Conservation (phyloP, 2,888 invertebrate genomes). For the Ormia ochracea region DNA sequence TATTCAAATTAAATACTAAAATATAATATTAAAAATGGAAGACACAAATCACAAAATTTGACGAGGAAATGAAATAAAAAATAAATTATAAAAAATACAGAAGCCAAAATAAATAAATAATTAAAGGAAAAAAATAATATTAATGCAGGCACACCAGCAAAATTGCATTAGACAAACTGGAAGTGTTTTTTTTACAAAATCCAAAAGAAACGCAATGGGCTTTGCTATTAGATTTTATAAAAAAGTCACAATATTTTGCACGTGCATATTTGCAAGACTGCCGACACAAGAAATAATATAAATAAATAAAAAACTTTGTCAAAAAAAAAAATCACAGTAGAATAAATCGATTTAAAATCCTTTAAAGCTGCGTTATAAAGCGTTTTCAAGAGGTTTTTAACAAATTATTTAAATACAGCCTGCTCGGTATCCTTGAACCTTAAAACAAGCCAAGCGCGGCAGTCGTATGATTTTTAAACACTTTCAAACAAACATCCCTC, state of each 20-base stretch:
- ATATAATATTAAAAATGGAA: constrained; percentile 47
- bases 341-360: constrained; percentile 20
- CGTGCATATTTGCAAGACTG: too few species aligned
- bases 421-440: background rate
- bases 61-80: background rate
- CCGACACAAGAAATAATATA: too few species aligned
- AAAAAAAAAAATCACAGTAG: background rate
- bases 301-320: background rate
- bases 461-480: background rate
- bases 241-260: too few species aligned
- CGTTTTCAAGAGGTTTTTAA: background rate
- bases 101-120: too few species aligned
- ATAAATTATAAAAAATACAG: too few species aligned
- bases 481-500: background rate
- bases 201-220: too few species aligned
- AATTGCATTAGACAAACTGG: too few species aligned
- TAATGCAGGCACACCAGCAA: too few species aligned
- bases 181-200: too few species aligned
- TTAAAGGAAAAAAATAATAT: too few species aligned
- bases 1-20: background rate
- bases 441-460: background rate
- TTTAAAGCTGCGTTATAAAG: constrained; percentile 39
- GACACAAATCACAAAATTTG: constrained; percentile 36
- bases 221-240: too few species aligned
- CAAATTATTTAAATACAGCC: background rate